Base-by-base conservation (phyloP, 2,113 vertebrate species). In the Macroglossus sobrinus region DNA sequence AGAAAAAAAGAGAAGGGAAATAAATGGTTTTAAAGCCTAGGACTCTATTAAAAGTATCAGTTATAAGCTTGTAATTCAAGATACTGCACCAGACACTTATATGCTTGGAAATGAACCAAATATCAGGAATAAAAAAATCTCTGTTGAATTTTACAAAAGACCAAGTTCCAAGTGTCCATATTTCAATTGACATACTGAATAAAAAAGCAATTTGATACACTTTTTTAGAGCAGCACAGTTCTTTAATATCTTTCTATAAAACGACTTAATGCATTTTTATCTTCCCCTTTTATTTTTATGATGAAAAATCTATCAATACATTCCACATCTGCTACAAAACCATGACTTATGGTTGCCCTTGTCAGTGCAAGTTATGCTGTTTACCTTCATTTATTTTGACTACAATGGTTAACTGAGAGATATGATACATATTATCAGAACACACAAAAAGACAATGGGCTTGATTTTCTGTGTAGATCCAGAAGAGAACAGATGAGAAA, bases 131-230 rank as follows among this genome's bases (percentile, higher is more conserved):
- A 59, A 38, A 96, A n/a, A 78, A 3, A 71, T 78, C 10, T 21
- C 33, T 43, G 35, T 18, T 82, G 19, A 47, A 97, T 64, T 30
- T 74, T 81, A 15, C 11, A 76, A 94, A 89, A 82, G 35, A 95
- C 66, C 26, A 64, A 76, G 33, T 81, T 97, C 81, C 59, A 93
- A 96, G 43, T 50, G 10, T 45, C 82, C 89, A 89, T 85, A 40
- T 95, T 97, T 96, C 74, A 91, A 2, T 9, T 91, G 93, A 63
- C 92, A 92, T 78, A 92, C 30, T 94, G 64, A 96, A 96, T 92
- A n/a, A 79, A 97, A 97, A 94, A 96, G 71, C 88, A 95, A 64
- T 97, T 95, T 92, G 55, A 91, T 94, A 43, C 63, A 81, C 80
- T 97, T 92, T 95, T 40, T 88, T 89, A 92, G 13, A 91, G 40